A percentile compares a stretch with the other conserved stretches of the same genome.
phyloP scores from a whole-genome alignment of 2,888 invertebrate species.

The Cataglyphis rosenhaueri region DNA sequence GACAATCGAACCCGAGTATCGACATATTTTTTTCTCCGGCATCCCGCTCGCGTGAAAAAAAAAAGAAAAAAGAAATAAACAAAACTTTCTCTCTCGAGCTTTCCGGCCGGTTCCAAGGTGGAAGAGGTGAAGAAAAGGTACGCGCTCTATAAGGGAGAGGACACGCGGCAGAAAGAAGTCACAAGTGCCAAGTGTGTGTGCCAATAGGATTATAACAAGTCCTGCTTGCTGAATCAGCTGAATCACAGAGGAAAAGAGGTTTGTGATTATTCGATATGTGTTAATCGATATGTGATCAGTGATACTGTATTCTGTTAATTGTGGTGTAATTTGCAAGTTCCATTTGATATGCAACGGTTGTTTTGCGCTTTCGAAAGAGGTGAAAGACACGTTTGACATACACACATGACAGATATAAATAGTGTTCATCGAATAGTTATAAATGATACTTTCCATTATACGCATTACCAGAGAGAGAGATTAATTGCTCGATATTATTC shows the following conservation, averaged over 20 bases:
- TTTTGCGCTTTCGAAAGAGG: neutral
- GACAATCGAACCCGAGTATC: constrained; percentile 36
- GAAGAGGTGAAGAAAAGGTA: constrained; percentile 50
- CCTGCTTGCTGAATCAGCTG: constrained; percentile 23
- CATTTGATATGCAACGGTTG: neutral
- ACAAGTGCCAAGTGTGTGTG: constrained; percentile 84
- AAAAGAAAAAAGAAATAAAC: neutral
- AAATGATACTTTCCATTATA: neutral
- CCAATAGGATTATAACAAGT: constrained; percentile 78
- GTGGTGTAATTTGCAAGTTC: constrained; percentile 42
- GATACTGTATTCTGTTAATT: constrained; percentile 5
- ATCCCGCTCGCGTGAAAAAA: neutral
- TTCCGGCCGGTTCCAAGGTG: constrained; percentile 17
- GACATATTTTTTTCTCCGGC: neutral
- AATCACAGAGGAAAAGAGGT: constrained; percentile 68
- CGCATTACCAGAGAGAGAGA: neutral
- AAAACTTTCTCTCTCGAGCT: constrained; percentile 14
- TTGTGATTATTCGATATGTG: constrained; percentile 66
- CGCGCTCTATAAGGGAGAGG: constrained; percentile 30
- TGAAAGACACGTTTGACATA: neutral
- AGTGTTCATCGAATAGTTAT: constrained; percentile 22
- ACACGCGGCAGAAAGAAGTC: constrained; percentile 52
- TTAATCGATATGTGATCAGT: constrained; percentile 65
- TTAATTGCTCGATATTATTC: neutral
- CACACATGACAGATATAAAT: neutral